Percentiles rank a stretch among this genome's conserved stretches.
phyloP scores from a whole-genome alignment of 2,888 invertebrate species.

The Plebejus anna region DNA sequence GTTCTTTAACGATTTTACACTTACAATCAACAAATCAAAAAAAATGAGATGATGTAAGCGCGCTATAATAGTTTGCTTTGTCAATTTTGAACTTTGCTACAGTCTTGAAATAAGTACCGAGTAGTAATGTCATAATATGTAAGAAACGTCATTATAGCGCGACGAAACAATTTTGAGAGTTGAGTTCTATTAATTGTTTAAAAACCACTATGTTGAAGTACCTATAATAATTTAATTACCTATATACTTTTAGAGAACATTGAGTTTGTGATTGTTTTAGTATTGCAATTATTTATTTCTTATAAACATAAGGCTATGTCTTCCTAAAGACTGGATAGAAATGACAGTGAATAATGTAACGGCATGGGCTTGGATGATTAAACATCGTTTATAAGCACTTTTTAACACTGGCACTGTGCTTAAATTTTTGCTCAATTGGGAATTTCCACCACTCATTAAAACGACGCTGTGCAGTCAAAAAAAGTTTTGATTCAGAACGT shows the following conservation, averaged over 20 bases:
- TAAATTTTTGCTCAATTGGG: conserved; percentile 62
- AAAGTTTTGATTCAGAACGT: background rate
- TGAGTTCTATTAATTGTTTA: background rate
- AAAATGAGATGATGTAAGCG: background rate
- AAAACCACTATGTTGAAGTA: background rate
- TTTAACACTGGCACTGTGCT: conserved; percentile 39
- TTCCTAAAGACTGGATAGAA: conserved; percentile 38
- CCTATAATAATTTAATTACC: background rate
- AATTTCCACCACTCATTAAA: conserved; percentile 53
- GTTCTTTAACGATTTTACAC: conserved; percentile 28
- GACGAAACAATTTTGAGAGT: background rate
- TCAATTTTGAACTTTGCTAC: background rate
- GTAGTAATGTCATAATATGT: background rate
- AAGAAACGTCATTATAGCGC: background rate
- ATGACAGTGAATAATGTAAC: conserved; percentile 29
- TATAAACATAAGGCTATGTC: conserved; percentile 36
- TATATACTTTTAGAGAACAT: background rate
- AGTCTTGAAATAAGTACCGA: background rate
- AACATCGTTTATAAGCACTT: conserved; percentile 30
- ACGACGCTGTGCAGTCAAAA: conserved; percentile 33
- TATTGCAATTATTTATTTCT: conserved; percentile 29
- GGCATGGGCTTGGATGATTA: conserved; percentile 35
- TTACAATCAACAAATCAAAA: background rate
- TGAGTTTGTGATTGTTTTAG: conserved; percentile 26
- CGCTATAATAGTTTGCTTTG: background rate